These are phyloP conservation scores for Gymnogyps californianus DNA, from an alignment of 2,113 vertebrate species.

Conservation along the genomic window DNA sequence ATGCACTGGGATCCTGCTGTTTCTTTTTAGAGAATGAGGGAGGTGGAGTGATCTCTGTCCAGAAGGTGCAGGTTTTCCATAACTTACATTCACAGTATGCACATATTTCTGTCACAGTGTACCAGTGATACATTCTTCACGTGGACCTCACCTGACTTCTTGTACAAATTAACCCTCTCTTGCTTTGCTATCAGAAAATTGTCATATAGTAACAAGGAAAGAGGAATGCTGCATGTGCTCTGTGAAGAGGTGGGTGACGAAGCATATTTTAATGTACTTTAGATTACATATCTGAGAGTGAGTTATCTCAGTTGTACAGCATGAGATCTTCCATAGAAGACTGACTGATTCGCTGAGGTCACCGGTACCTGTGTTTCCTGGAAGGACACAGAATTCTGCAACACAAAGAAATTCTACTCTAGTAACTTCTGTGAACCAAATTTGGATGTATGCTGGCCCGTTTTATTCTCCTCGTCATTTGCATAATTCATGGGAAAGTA, in stretches of 20 bases:
- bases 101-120: not conserved
- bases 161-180: not conserved
- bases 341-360: not conserved
- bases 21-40: not conserved
- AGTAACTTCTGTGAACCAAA: not conserved
- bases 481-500: not conserved
- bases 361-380: not conserved
- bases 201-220: not conserved
- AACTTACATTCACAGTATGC: not conserved
- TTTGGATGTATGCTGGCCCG: not conserved
- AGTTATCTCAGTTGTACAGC: not conserved
- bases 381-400: not conserved
- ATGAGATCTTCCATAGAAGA: not conserved
- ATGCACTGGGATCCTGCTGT: not conserved
- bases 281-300: not conserved
- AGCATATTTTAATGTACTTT: not conserved
- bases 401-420: not conserved
- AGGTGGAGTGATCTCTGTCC: not conserved
- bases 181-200: not conserved
- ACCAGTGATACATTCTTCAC: not conserved
- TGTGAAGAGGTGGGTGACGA: not conserved
- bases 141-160: not conserved
- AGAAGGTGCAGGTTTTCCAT: not conserved
- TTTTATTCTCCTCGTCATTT: not conserved
- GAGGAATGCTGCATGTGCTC: not conserved